phyloP scores from a whole-genome alignment of 2,888 invertebrate genomes.

The Caenorhabditis wallacei region DNA sequence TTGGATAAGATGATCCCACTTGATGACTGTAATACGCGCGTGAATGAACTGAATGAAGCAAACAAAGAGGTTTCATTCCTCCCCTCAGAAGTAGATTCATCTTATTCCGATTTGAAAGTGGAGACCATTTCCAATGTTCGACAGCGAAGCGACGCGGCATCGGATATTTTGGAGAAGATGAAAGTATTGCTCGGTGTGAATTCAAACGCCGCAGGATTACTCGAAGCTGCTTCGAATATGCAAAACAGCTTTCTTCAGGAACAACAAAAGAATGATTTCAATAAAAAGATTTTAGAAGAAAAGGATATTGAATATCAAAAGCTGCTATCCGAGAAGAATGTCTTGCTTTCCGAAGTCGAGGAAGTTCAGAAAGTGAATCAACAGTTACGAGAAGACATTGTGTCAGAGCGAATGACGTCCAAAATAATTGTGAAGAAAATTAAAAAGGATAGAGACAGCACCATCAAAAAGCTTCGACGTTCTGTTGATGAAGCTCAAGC shows the following conservation, averaged over 20 bases:
- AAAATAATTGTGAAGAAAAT: constrained; percentile 2
- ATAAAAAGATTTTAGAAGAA: neutral
- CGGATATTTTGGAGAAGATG: neutral
- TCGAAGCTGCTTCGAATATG: neutral
- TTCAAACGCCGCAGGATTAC: neutral
- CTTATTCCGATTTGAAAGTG: neutral
- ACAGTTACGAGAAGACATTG: neutral
- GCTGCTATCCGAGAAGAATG: neutral
- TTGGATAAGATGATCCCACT: too few relatives aligned
- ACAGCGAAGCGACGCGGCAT: neutral
- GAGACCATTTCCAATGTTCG: neutral
- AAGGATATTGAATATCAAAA: neutral
- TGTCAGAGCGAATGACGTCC: neutral
- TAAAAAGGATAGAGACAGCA: neutral
- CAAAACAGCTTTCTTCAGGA: neutral
- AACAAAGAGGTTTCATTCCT: too few relatives aligned
- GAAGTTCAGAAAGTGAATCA: neutral
- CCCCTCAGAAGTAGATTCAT: neutral
- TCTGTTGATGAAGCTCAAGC: neutral
- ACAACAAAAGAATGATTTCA: neutral
- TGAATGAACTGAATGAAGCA: too few relatives aligned
- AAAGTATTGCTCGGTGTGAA: neutral
- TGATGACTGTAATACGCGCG: too few relatives aligned
- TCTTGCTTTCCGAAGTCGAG: neutral
- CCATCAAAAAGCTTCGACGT: neutral